Percentiles rank a stretch among this genome's conserved stretches.
These are phyloP conservation scores for Bucorvus abyssinicus DNA, from an alignment of 2,797 vertebrate species.

Conservation along the genomic window DNA sequence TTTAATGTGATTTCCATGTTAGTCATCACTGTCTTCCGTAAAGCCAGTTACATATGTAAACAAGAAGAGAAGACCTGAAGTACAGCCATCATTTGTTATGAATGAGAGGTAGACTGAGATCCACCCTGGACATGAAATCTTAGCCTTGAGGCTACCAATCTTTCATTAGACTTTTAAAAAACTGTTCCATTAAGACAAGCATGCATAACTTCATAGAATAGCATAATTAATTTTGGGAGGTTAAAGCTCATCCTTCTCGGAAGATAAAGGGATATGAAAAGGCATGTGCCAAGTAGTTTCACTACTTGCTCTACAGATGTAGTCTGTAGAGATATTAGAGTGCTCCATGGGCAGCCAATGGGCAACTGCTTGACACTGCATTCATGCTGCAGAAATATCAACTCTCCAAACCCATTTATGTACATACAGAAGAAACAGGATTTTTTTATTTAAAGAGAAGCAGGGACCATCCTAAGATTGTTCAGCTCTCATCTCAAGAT, in stretches of 20 bases:
- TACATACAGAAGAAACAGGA: background rate
- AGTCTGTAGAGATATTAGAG: background rate
- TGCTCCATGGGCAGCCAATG: background rate
- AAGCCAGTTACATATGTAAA: conserved; percentile 34
- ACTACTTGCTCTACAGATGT: background rate
- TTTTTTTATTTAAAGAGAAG: background rate
- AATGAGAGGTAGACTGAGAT: background rate
- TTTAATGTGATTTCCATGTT: background rate
- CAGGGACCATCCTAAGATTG: background rate
- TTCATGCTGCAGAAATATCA: background rate
- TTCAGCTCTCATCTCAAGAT: background rate
- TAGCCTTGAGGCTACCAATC: background rate
- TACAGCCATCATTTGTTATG: background rate
- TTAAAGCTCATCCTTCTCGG: background rate
- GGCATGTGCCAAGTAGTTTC: background rate
- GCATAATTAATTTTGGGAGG: background rate
- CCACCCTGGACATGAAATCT: background rate
- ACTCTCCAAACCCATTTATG: background rate
- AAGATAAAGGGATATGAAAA: background rate
- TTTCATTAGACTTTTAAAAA: background rate
- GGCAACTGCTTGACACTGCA: background rate
- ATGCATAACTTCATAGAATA: background rate
- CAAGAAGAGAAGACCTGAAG: conserved; percentile 16
- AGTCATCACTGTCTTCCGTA: background rate
- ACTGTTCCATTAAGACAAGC: background rate